Base-by-base conservation (phyloP, 2,113 vertebrate genomes). In the Picathartes gymnocephalus region DNA sequence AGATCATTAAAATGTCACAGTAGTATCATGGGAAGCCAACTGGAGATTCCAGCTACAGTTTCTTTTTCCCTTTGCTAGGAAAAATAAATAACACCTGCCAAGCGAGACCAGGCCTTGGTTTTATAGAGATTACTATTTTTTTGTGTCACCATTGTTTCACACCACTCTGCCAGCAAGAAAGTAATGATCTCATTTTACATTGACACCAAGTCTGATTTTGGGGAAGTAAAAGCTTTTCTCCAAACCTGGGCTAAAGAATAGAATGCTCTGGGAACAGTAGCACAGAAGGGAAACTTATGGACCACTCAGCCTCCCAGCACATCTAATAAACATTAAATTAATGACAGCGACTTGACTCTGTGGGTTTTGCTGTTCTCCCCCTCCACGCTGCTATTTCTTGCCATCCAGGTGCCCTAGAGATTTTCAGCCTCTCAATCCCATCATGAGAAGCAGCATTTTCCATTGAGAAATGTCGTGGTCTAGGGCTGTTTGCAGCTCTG, bases 1-100 rank as follows among this genome's bases (percentile, higher is more conserved):
- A 72, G 80, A 92, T 96, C 90, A 84, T 92, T 96, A 95, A 92
- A 95, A 94, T 92, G 88, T 93, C 93, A 95, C 68, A 16, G 51
- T 20, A 74, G 72, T 76, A 31, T 70, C 90, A 90, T 35, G 80
- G 92, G 58, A 90, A 92, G 91, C 44, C 85, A 94, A 69, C 56
- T 16, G 3, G 94, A 96, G 86, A 76, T 88, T 90, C 92, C 86
- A 93, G 80, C 68, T 66, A 79, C 82, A 47, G 44, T 31, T 90
- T 66, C 86, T 83, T 74, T 19, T 66, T 92, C 88, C 86, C 56
- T 90, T 31, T 88, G 72, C 68, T 92, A 71, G 53, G 35, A 78
- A 86, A 90, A 90, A 93, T 90, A 95, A 85, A 53, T 88, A 92
- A 95, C 82, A 90, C 42, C 92, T 95, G 90, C 80, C 88, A 97